These are phyloP conservation scores for Drosophila niveifrons DNA, from an alignment of 2,888 invertebrate species.

Conservation along the genomic window DNA sequence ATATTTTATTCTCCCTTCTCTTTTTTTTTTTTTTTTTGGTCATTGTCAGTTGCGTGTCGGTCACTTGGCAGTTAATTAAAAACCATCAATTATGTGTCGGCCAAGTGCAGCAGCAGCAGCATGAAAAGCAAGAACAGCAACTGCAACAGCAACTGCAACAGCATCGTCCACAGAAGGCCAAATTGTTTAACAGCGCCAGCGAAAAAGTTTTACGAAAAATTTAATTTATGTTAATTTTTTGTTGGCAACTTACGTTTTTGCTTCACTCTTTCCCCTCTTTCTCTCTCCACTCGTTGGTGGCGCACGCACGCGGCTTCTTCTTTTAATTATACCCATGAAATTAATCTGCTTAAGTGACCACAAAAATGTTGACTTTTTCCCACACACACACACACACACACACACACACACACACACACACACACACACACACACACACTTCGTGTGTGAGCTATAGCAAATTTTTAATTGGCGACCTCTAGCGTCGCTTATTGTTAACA, in stretches of 20 bases:
- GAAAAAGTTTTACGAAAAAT: slow-evolving; percentile 55
- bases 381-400: slow-evolving; percentile 33
- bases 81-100: slow-evolving; percentile 76
- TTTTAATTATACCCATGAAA: slow-evolving; percentile 79
- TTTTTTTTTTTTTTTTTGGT: slow-evolving; percentile 42
- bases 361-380: slow-evolving; percentile 77
- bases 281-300: slow-evolving; percentile 12
- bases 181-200: slow-evolving; percentile 48
- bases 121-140: too few relatives aligned
- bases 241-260: slow-evolving; percentile 36
- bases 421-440: slow-evolving; percentile 9
- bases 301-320: slow-evolving; percentile 57
- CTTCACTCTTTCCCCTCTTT: neutral
- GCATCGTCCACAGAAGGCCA: slow-evolving; percentile 12
- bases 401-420: slow-evolving; percentile 15
- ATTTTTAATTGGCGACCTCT: slow-evolving; percentile 72
- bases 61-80: slow-evolving; percentile 80
- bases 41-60: slow-evolving; percentile 70
- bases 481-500: slow-evolving; percentile 76
- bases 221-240: slow-evolving; percentile 78
- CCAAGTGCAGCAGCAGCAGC: neutral
- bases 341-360: slow-evolving; percentile 81
- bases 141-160: neutral
- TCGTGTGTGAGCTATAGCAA: slow-evolving; percentile 22
- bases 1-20: slow-evolving; percentile 2